phyloP scores from a whole-genome alignment of 1,140 invertebrate species.

The Calliphora vicina region DNA sequence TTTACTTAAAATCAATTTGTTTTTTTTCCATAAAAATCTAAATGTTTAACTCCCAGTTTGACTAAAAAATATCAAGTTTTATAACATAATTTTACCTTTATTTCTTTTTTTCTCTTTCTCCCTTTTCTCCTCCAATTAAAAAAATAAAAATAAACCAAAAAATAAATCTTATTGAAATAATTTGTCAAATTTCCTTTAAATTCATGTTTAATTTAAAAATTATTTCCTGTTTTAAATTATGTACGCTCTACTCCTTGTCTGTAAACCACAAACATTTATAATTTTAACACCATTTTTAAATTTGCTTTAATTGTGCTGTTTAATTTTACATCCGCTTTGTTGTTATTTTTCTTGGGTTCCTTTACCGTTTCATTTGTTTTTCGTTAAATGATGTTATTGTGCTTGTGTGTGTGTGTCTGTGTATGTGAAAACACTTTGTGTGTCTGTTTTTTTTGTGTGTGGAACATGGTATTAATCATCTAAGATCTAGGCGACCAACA shows the following conservation, averaged over 20 bases:
- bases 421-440: slow-evolving; percentile 31
- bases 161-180: neutral
- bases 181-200: neutral
- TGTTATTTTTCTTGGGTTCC: neutral
- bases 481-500: slow-evolving; percentile 61
- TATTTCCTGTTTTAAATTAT: neutral
- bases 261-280: neutral
- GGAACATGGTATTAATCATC: slow-evolving; percentile 60
- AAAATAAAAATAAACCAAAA: slow-evolving; percentile 18
- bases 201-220: neutral
- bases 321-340: neutral
- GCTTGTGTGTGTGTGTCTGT: slow-evolving; percentile 35
- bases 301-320: slow-evolving; percentile 36
- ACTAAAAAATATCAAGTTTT: neutral
- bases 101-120: slow-evolving; percentile 27
- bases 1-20: neutral
- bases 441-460: slow-evolving; percentile 43
- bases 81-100: slow-evolving; percentile 34
- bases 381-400: neutral
- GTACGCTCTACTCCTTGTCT: neutral
- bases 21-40: neutral
- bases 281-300: neutral
- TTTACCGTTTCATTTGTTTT: neutral
- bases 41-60: neutral
- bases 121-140: neutral